Evolutionary conservation across 2,888 invertebrate genomes (phyloP).

Genomic region (Drosophila nigricruria): DNA sequence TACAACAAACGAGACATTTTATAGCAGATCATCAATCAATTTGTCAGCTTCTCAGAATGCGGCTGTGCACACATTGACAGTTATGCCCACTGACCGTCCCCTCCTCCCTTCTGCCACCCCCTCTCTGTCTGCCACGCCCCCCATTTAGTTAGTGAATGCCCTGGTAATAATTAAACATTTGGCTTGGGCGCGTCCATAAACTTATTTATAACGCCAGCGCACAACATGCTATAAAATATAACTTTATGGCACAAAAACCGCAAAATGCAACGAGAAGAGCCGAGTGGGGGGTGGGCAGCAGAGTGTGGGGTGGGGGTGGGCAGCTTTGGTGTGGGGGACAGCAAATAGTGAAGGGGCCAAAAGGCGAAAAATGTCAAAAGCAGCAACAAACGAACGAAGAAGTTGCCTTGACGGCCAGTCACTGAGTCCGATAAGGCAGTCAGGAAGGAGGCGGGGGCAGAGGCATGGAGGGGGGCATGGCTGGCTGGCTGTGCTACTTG

Average conservation of each 20-base stretch:
- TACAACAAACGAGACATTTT: slow-evolving; percentile 84
- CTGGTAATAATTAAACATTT: slow-evolving; percentile 70
- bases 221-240: slow-evolving; percentile 66
- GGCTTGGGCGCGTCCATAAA: slow-evolving; percentile 55
- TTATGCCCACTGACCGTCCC: slow-evolving; percentile 37
- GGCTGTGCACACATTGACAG: slow-evolving; percentile 65
- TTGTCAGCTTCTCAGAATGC: slow-evolving; percentile 73
- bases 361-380: slow-evolving; percentile 59
- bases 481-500: slow-evolving; percentile 39
- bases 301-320: slow-evolving; percentile 5
- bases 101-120: slow-evolving; percentile 3
- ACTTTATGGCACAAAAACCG: slow-evolving; percentile 70
- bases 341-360: slow-evolving; percentile 18
- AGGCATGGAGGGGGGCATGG: not conserved
- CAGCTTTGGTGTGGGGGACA: not conserved
- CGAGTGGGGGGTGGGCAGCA: no score
- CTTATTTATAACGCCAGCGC: slow-evolving; percentile 66
- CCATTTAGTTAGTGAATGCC: slow-evolving; percentile 18
- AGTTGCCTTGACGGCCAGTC: slow-evolving; percentile 49
- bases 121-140: slow-evolving; percentile 27
- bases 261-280: slow-evolving; percentile 49
- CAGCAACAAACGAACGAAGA: slow-evolving; percentile 41
- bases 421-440: slow-evolving; percentile 2
- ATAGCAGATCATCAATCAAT: slow-evolving; percentile 84
- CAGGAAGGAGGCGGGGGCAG: not conserved